Conservation (phyloP, 2,888 invertebrate species). For the Drosophila stalkeri region DNA sequence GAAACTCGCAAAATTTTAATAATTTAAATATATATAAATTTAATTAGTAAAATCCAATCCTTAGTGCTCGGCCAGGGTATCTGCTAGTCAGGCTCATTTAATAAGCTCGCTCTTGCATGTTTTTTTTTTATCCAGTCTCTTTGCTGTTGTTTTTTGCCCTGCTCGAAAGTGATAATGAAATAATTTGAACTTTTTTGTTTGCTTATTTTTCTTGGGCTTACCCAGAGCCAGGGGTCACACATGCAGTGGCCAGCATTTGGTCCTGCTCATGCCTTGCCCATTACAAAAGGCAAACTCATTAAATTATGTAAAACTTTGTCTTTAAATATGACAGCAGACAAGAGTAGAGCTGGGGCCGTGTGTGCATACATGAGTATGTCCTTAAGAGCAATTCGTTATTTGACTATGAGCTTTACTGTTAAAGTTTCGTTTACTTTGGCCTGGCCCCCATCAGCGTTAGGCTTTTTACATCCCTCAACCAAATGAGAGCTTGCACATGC, state of each 20-base stretch:
- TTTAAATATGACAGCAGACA: conserved; percentile 68
- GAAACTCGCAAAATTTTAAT: too few relatives aligned
- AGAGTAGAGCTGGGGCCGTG: conserved; percentile 5
- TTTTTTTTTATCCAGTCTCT: conserved; percentile 1
- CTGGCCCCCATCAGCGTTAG: conserved; percentile 21
- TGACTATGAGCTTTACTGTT: conserved; percentile 68
- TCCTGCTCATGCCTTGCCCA: conserved; percentile 28
- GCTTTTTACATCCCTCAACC: background rate
- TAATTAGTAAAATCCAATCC: too few relatives aligned
- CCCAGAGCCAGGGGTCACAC: conserved; percentile 35
- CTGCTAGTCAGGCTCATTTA: background rate
- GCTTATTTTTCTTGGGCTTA: conserved; percentile 54
- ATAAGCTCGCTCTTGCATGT: too few relatives aligned
- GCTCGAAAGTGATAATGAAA: conserved; percentile 80
- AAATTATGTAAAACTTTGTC: conserved; percentile 80
- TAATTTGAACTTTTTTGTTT: conserved; percentile 74
- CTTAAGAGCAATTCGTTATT: conserved; percentile 69
- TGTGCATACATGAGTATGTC: conserved; percentile 38
- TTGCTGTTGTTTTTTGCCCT: conserved; percentile 40
- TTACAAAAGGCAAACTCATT: conserved; percentile 66
- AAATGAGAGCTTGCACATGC: background rate
- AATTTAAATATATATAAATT: too few relatives aligned
- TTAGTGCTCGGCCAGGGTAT: background rate
- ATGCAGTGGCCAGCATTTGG: conserved; percentile 24
- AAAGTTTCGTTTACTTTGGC: conserved; percentile 60